A percentile compares a stretch with the other conserved stretches of the same genome.
Conservation (phyloP, 2,888 invertebrate species). For the Ochlodes sylvanus region DNA sequence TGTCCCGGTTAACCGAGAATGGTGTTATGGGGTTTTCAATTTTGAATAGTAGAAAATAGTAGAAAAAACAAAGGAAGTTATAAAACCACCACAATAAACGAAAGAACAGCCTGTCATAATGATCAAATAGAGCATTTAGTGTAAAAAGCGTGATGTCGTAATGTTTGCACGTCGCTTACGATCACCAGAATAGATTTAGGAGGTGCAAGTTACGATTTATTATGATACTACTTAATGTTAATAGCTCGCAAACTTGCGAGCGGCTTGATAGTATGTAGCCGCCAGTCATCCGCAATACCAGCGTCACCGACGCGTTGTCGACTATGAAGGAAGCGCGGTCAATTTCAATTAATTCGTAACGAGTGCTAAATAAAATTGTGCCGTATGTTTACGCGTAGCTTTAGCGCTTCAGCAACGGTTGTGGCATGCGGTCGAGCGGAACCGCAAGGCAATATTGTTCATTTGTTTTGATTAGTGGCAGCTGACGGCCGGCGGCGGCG, state of each 20-base stretch:
- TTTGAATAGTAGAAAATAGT: no score
- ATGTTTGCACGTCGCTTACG: neutral
- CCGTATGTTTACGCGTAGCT: constrained; percentile 10
- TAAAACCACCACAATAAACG: neutral
- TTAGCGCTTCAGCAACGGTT: constrained; percentile 16
- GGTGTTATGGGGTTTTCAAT: neutral
- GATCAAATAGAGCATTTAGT: neutral
- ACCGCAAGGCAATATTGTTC: constrained; percentile 55
- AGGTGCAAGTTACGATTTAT: no score
- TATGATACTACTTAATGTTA: no score
- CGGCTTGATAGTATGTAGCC: no score
- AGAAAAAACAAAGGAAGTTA: neutral
- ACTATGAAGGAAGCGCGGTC: neutral
- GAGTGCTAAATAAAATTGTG: neutral
- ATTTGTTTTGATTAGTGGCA: constrained; percentile 67
- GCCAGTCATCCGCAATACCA: neutral
- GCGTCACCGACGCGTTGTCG: neutral
- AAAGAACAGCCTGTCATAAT: neutral
- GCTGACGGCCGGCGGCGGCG: constrained; percentile 54
- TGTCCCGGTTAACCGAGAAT: no score
- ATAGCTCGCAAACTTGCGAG: neutral
- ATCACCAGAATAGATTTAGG: neutral
- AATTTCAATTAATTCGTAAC: no score
- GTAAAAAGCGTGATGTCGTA: neutral
- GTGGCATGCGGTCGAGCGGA: constrained; percentile 29